Base-by-base conservation (phyloP, 2,113 vertebrate species). In the Bothrops jararaca region DNA sequence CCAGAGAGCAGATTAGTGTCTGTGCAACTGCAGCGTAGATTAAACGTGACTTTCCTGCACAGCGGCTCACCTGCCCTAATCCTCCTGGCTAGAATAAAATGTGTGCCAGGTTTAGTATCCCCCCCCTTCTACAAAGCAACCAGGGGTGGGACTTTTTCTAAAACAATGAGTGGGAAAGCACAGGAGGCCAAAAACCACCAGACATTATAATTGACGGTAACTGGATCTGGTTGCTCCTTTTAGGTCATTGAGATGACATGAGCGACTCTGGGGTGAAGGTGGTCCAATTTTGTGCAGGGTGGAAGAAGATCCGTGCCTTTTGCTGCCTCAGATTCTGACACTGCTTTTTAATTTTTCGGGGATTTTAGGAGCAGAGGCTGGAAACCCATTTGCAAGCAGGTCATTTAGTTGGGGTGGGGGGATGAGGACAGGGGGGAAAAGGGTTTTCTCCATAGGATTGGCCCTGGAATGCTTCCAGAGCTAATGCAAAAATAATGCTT, bases 21-120 rank as follows among this genome's bases (percentile, higher is more conserved):
- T 0, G 0, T 54, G 53, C 0, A 93, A 80, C 80, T 90, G 48
- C 10, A 60, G 87, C 86, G 92, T 53, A 52, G 74, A 91, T 60
- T 91, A 57, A 90, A 86, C 53, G 56, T 90, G 93, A 95, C 95
- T 95, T 88, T 42, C 92, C 48, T 95, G 64, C 80, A 60, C 4
- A 93, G 91, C 52, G 88, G 91, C 60, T 85, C 52, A 53, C n/a
- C 11, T 69, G 24, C 85, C 86, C 26, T 90, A 52, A 88, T 57
- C 90, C 91, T 29, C 64, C 0, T n/a, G 92, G 87, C 45, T 85
- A 13, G 1, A 0, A 0, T 89, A 89, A 92, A 89, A 80, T 85
- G 86, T n/a, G 26, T 11, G 5, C 20, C 53, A 80, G 89, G 85
- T 39, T 9, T 50, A 39, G 34, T 1, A 18, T 24, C 52, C 3